These are phyloP conservation scores for Protophormia terraenovae DNA, from an alignment of 2,888 invertebrate genomes.

Conservation along the genomic window DNA sequence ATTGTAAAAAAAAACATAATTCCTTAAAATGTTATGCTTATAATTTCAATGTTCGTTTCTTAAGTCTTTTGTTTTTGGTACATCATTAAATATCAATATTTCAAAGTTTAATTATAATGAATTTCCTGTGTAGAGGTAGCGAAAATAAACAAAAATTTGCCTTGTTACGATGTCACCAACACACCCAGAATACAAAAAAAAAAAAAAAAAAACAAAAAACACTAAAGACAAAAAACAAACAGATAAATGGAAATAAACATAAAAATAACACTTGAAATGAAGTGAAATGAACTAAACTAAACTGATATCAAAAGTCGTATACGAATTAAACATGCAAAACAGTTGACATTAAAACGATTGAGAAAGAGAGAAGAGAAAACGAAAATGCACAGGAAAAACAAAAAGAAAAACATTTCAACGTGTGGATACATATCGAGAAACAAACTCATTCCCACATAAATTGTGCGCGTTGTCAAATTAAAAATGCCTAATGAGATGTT, in stretches of 20 bases:
- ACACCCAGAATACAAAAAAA: conserved; percentile 35
- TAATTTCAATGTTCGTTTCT: conserved; percentile 25
- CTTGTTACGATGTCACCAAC: conserved; percentile 47
- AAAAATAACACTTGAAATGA: conserved; percentile 58
- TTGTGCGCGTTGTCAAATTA: conserved; percentile 78
- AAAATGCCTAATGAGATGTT: conserved; percentile 77
- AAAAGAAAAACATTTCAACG: conserved; percentile 12
- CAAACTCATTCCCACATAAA: conserved; percentile 77
- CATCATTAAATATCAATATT: conserved; percentile 48
- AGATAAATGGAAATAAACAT: conserved; percentile 28
- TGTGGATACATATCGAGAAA: conserved; percentile 64
- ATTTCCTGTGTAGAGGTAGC: conserved; percentile 43
- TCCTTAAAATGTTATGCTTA: background rate
- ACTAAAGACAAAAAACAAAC: conserved; percentile 18
- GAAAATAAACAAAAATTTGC: conserved; percentile 43
- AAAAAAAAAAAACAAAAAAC: background rate
- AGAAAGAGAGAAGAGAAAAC: conserved; percentile 6
- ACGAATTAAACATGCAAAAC: conserved; percentile 59
- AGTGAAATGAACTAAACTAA: conserved; percentile 41
- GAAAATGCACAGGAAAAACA: background rate
- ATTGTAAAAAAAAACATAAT: too few species aligned
- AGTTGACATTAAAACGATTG: conserved; percentile 63
- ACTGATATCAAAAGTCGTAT: conserved; percentile 41
- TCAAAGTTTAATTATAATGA: conserved; percentile 57
- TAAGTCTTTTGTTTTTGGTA: conserved; percentile 55